Conservation (phyloP, 2,113 vertebrate genomes). For the Charina bottae region DNA sequence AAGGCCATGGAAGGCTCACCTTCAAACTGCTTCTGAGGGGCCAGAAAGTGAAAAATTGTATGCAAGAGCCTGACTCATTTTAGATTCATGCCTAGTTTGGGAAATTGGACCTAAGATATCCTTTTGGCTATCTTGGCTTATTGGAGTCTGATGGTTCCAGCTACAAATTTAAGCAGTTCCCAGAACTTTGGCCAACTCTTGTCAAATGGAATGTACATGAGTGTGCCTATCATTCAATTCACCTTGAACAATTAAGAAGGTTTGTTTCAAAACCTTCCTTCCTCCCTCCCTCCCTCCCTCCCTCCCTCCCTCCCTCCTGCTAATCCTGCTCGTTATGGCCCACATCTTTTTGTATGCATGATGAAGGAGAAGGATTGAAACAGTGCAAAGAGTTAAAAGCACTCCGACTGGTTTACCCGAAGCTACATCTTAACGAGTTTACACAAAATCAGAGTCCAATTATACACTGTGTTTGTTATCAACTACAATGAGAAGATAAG, state of each 20-base stretch:
- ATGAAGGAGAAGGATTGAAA: conserved; percentile 6
- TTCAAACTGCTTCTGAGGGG: not conserved
- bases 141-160: not conserved
- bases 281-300: not conserved
- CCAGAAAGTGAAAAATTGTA: no score
- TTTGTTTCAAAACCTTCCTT: not conserved
- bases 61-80: not conserved
- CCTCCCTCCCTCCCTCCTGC: not conserved
- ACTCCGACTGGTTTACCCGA: conserved; percentile 31
- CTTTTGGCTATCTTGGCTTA: not conserved
- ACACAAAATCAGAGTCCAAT: conserved; percentile 58
- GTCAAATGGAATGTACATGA: not conserved
- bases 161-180: not conserved
- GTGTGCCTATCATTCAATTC: not conserved
- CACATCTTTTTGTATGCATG: conserved; percentile 13
- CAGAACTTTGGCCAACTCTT: not conserved
- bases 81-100: not conserved
- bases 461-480: conserved; percentile 57
- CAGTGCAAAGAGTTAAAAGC: conserved; percentile 52
- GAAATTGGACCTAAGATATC: not conserved
- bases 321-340: not conserved
- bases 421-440: conserved; percentile 56
- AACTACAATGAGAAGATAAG: conserved; percentile 38
- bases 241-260: not conserved
- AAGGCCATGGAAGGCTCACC: not conserved